Evolutionary conservation across 2,888 invertebrate genomes (phyloP).

Genomic region (Nemurella pictetii): DNA sequence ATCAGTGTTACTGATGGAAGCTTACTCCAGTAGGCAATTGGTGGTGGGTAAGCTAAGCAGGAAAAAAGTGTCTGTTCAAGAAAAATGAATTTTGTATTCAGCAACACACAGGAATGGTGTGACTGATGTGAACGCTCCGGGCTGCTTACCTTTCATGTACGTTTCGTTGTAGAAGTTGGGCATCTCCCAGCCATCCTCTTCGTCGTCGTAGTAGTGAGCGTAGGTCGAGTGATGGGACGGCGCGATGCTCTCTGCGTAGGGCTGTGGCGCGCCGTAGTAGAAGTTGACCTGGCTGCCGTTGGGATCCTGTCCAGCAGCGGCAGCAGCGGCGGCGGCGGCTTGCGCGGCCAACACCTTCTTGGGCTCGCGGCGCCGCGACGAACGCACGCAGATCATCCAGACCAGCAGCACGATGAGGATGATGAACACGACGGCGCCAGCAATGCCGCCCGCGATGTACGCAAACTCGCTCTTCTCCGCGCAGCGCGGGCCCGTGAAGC

Average conservation of each 20-base stretch:
- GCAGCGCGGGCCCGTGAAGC: constrained; percentile 88
- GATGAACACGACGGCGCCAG: constrained; percentile 90
- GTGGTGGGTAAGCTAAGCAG: too few species aligned
- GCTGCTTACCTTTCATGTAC: constrained; percentile 83
- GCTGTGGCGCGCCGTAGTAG: constrained; percentile 93
- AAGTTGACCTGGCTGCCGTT: constrained; percentile 71
- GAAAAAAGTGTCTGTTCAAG: neutral
- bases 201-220: constrained; percentile 94
- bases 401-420: constrained; percentile 90
- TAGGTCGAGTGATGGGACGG: constrained; percentile 95
- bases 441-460: constrained; percentile 92
- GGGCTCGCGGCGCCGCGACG: constrained; percentile 85
- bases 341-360: constrained; percentile 68
- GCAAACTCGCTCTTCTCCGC: constrained; percentile 93
- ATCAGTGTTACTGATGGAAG: too few species aligned
- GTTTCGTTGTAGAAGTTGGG: constrained; percentile 96
- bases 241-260: constrained; percentile 93
- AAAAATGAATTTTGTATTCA: too few species aligned
- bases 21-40: too few species aligned
- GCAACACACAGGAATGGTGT: too few species aligned
- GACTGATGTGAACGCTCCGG: too few species aligned
- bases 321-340: neutral
- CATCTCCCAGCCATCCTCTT: constrained; percentile 97
- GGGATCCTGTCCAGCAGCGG: constrained; percentile 15
- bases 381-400: constrained; percentile 96